Conservation (phyloP, 2,113 vertebrate species). For the Apaloderma vittatum region DNA sequence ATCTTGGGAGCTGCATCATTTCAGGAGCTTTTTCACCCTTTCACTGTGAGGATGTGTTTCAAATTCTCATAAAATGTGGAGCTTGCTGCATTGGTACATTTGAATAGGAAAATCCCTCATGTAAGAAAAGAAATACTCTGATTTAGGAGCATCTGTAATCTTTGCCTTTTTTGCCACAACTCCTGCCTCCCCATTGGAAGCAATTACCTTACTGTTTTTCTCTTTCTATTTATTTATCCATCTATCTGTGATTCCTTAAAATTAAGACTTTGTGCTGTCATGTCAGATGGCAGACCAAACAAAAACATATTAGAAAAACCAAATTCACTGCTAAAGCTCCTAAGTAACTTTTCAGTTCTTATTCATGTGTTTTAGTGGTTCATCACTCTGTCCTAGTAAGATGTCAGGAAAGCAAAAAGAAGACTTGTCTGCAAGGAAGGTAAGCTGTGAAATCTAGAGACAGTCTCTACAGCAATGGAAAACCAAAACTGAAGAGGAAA, state of each 20-base stretch:
- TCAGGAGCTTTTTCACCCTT: background rate
- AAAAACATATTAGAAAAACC: background rate
- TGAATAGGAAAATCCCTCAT: background rate
- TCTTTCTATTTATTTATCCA: background rate
- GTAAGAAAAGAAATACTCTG: background rate
- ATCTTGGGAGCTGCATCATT: background rate
- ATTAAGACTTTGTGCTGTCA: background rate
- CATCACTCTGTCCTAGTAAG: background rate
- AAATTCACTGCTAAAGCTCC: background rate
- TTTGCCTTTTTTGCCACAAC: background rate
- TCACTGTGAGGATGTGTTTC: background rate
- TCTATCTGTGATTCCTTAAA: slow-evolving; percentile 14
- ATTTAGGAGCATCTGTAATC: slow-evolving; percentile 41
- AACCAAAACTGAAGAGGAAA: background rate
- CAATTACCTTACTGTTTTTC: background rate
- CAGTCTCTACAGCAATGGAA: background rate
- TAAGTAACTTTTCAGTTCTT: background rate
- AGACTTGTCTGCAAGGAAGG: background rate
- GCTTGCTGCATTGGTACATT: background rate
- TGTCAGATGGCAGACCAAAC: background rate
- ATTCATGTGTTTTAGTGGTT: background rate
- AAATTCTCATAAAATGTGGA: background rate
- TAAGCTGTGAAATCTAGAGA: background rate
- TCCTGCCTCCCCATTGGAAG: background rate
- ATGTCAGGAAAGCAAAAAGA: background rate